Base-by-base conservation (phyloP, 2,797 vertebrate species). In the Coranthus polyacanthus region DNA sequence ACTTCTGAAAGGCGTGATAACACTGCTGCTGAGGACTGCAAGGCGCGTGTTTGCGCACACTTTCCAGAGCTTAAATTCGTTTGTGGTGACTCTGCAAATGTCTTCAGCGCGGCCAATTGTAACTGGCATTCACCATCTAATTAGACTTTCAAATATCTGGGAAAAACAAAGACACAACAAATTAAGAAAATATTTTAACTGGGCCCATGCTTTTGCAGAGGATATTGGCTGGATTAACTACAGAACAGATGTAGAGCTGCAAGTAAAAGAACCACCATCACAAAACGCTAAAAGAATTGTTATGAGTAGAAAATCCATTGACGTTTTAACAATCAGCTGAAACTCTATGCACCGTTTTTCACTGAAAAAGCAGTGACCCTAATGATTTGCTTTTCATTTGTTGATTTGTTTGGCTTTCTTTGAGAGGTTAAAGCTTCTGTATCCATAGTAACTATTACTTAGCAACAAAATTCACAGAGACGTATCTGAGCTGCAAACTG, bases 371-470 rank as follows among this genome's bases (percentile, higher is more conserved):
- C 37, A 47, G 58, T 54, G 67, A 56, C 42, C 60, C 66, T 59
- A 58, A 85, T 44, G 34, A 81, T 75, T 22, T 71, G 52, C 58
- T 72, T 83, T 84, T 79, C 72, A 81, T 84, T 81, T 75, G 69
- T 70, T 59, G 63, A 73, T 83, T 75, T 65, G 72, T 82, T 89
- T 79, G 67, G 72, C 55, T 82, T 80, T 88, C 78, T 79, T 81
- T 79, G 58, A 60, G 71, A 67, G 71, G 66, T 81, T 75, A 81
- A 86, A 80, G 65, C 81, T 77, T 73, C 83, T 68, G 91, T 94
- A 93, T 73, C 89, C 92, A 94, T 93, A 90, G 93, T 88, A 91
- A 94, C 93, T 70, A 90, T 92, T 88, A 87, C 93, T 90, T 89
- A 89, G 92, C 91, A 93, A 94, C 91, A 87, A 81, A 69, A 90